Base-by-base conservation (phyloP, 2,888 invertebrate genomes). In the Pyrrhia umbra region DNA sequence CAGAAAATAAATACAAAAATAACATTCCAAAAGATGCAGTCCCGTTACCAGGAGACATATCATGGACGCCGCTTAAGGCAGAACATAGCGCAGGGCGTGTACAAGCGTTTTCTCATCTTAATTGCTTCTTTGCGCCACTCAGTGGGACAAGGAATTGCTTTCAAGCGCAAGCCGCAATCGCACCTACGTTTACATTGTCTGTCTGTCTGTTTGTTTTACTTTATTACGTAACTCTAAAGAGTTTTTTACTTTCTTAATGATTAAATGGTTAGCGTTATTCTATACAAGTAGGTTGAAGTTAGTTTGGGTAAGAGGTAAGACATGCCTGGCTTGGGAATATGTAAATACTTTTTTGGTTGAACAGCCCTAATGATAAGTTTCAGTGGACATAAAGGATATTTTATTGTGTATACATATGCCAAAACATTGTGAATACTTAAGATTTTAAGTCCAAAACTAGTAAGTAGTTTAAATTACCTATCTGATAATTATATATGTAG, bases 131-230 rank as follows among this genome's bases (percentile, higher is more conserved):
- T 83, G 83, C 79, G 72, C 80, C 85, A 82, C 84, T 85, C 75
- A 71, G 65, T 69, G 63, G 68, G 79, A 90, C 90, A 90, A 78
- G 85, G 81, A 76, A 87, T 88, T 87, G 90, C 90, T 90, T 86
- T 90, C 84, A 90, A 83, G 84, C 65, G 61, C 71, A 73, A 74
- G 68, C 70, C 76, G 65, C 77, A 73, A 78, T 77, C 68, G 71
- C 67, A 74, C 66, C 73, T 70, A 64, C 70, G 64, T 65, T 63
- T 70, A 79, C 77, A 68, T 76, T 81, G 67, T 67, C 65, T 68
- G 64, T 67, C 65, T 68, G 64, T 74, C 70, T 80, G 74, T 77
- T 79, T 78, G 66, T 62, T 79, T 71, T 65, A 65, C 66, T 62
- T 62, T 72, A 68, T 81, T 67, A n/a, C n/a, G n/a, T n/a, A 50